Evolutionary conservation across 2,113 vertebrate species (phyloP).

Genomic region (Rostratula benghalensis): DNA sequence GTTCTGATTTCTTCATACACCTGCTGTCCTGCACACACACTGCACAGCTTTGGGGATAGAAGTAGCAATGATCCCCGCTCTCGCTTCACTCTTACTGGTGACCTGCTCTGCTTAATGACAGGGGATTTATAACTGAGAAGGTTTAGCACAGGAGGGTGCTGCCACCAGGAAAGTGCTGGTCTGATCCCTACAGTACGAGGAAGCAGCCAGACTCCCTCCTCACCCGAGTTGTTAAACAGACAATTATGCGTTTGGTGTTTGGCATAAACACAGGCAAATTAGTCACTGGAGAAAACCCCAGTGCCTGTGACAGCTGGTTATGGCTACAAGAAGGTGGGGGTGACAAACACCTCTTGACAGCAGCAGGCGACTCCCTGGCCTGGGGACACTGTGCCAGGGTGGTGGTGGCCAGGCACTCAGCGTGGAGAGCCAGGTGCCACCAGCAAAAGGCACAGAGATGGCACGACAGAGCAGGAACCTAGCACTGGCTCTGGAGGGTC

Average conservation of each 20-base stretch:
- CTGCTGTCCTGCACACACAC: neutral
- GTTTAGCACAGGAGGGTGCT: slow-evolving; percentile 19
- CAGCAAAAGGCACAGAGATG: neutral
- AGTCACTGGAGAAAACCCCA: slow-evolving; percentile 22
- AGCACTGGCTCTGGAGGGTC: neutral
- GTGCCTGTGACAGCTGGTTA: neutral
- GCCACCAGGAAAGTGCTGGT: neutral
- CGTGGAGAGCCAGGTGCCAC: neutral
- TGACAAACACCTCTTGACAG: neutral
- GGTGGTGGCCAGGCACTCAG: neutral
- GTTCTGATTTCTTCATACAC: neutral
- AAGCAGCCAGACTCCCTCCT: slow-evolving; percentile 4
- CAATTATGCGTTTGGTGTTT: slow-evolving; percentile 2
- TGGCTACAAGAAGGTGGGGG: neutral
- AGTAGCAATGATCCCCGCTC: neutral
- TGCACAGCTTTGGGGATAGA: neutral
- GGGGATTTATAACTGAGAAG: slow-evolving; percentile 12
- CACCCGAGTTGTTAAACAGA: neutral
- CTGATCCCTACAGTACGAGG: neutral
- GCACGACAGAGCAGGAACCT: neutral
- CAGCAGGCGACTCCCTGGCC: neutral
- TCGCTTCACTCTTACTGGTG: neutral
- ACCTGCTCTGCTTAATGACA: neutral
- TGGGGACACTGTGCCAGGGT: fast-evolving
- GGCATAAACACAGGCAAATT: slow-evolving; percentile 30